Evolutionary conservation across 2,113 vertebrate genomes (phyloP).

Genomic region (Cyprinodon brontotheroides): DNA sequence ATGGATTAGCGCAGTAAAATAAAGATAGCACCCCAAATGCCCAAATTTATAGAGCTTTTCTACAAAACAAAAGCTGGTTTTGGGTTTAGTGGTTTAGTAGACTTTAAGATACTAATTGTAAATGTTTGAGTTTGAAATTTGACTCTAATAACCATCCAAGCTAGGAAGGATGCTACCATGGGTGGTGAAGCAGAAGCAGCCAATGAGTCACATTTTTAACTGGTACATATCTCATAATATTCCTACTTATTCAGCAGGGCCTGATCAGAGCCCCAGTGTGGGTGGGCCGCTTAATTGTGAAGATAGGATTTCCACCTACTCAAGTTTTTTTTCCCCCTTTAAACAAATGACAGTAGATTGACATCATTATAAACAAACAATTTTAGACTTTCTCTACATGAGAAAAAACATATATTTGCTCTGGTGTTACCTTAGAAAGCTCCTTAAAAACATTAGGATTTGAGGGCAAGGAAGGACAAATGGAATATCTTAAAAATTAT

Average conservation of each 20-base stretch:
- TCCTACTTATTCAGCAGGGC: neutral
- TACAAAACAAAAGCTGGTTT: no score
- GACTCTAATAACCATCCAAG: neutral
- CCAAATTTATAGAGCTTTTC: no score
- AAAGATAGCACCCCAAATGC: no score
- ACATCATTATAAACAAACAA: neutral
- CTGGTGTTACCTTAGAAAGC: neutral
- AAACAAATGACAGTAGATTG: neutral
- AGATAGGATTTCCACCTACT: neutral
- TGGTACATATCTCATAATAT: neutral
- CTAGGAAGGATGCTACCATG: neutral
- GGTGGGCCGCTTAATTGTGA: no score
- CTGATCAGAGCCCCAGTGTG: no score
- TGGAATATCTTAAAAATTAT: no score
- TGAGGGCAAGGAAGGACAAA: no score
- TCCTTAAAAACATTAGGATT: neutral
- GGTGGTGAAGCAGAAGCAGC: neutral
- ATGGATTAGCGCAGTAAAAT: no score
- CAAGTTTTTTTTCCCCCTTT: neutral
- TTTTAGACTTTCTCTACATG: neutral
- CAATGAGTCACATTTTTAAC: neutral
- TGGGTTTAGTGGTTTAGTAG: no score
- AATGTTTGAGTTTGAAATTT: neutral
- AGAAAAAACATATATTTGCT: neutral
- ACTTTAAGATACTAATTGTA: neutral